Percentiles rank a stretch among this genome's conserved stretches.
Evolutionary conservation across 2,888 invertebrate genomes (phyloP).

Genomic region (Catocala fraxini): DNA sequence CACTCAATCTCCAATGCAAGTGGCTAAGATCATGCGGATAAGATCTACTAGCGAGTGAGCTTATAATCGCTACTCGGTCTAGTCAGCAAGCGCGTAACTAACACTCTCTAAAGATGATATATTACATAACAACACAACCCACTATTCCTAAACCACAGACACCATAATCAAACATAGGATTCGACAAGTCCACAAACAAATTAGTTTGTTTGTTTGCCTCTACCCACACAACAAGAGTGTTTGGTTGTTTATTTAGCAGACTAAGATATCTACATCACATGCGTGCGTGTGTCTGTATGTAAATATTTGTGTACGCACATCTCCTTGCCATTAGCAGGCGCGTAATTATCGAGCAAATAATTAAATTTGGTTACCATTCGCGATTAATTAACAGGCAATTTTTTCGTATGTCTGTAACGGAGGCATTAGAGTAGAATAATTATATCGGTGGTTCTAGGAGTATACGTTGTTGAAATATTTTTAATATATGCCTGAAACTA

Average conservation of each 20-base stretch:
- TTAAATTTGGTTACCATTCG: constrained; percentile 4
- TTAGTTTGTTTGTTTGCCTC: constrained; percentile 40
- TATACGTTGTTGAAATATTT: no score
- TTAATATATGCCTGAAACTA: no score
- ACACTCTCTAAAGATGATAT: background rate
- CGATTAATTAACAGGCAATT: background rate
- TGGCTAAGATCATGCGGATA: no score
- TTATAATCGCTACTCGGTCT: no score
- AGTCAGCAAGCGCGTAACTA: no score
- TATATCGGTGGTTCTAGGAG: no score
- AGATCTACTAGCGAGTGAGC: no score
- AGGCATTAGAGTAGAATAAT: no score
- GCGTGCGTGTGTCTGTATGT: background rate
- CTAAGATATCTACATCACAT: background rate
- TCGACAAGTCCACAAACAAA: constrained; percentile 45
- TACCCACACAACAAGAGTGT: constrained; percentile 26
- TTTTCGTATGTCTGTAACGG: no score
- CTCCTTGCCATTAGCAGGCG: constrained; percentile 37
- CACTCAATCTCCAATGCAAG: no score
- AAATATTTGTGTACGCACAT: constrained; percentile 40
- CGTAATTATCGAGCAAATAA: constrained; percentile 39
- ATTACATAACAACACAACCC: constrained; percentile 23
- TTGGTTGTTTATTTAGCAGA: constrained; percentile 9
- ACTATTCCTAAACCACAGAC: constrained; percentile 13
- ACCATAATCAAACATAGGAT: constrained; percentile 29